Evolutionary conservation across 2,888 invertebrate species (phyloP).

Genomic region (Ctena decussata): DNA sequence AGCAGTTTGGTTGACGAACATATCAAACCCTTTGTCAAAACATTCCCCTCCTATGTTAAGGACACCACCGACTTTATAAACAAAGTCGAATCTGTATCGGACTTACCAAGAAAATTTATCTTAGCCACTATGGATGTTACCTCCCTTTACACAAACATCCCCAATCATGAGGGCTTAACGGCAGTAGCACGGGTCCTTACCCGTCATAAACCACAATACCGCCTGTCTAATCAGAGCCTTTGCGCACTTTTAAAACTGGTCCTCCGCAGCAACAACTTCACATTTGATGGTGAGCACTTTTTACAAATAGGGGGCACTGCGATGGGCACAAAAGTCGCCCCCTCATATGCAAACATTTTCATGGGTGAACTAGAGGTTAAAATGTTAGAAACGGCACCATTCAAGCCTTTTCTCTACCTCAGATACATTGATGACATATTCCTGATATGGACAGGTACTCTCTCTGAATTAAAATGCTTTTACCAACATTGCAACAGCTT

Average conservation of each 20-base stretch:
- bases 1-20: neutral
- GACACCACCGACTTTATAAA: neutral
- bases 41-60: neutral
- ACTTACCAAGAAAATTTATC: neutral
- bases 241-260: slow-evolving; percentile 5
- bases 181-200: neutral
- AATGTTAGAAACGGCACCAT: slow-evolving; percentile 4
- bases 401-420: slow-evolving; percentile 21
- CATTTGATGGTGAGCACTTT: slow-evolving; percentile 28
- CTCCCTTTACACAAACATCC: slow-evolving; percentile 27
- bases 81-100: neutral
- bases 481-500: slow-evolving; percentile 1
- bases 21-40: neutral
- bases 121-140: slow-evolving; percentile 22
- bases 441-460: slow-evolving; percentile 35
- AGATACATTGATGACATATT: slow-evolving; percentile 57
- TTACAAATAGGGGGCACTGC: slow-evolving; percentile 45
- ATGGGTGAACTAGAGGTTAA: slow-evolving; percentile 33
- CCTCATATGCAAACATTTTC: slow-evolving; percentile 43
- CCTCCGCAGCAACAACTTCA: slow-evolving; percentile 18
- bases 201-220: slow-evolving; percentile 2
- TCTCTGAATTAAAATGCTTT: slow-evolving; percentile 5
- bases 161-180: slow-evolving; percentile 17
- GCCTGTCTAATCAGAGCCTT: neutral
- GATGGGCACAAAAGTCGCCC: slow-evolving; percentile 50